Evolutionary conservation across 2,888 invertebrate genomes (phyloP).

Genomic region (Scaptomyza tumidula): DNA sequence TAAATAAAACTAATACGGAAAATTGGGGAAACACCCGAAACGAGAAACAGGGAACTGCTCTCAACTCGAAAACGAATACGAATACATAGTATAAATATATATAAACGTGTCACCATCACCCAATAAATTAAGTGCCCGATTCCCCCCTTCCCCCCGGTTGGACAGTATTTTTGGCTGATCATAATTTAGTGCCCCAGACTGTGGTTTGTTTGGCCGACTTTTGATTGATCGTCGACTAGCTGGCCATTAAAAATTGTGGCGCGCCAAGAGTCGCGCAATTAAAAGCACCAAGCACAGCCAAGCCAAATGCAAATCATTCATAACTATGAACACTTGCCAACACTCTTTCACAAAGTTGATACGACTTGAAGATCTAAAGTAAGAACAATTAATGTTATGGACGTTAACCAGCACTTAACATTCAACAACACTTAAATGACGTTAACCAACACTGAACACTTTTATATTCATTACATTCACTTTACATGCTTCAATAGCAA

Average conservation of each 20-base stretch:
- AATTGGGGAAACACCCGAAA: not conserved
- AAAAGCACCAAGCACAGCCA: conserved; percentile 42
- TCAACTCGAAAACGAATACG: conserved; percentile 10
- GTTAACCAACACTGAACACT: too few species aligned
- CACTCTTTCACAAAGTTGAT: conserved; percentile 5
- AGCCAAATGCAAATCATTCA: conserved; percentile 14
- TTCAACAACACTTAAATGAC: too few species aligned
- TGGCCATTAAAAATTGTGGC: conserved; percentile 64
- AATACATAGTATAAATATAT: not conserved
- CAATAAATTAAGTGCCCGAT: conserved; percentile 47
- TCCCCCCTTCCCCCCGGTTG: not conserved
- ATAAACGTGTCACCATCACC: conserved; percentile 38
- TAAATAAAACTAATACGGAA: not conserved
- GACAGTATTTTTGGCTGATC: conserved; percentile 16
- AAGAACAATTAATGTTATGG: too few species aligned
- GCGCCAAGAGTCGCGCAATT: conserved; percentile 66
- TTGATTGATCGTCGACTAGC: conserved; percentile 73
- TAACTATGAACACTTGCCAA: conserved; percentile 1
- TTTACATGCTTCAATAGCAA: conserved; percentile 4
- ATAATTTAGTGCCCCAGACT: conserved; percentile 60
- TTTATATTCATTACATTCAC: not conserved
- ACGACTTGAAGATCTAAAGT: too few species aligned
- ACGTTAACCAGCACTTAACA: too few species aligned
- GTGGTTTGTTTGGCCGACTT: conserved; percentile 47
- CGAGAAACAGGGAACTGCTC: conserved; percentile 28